phyloP scores from a whole-genome alignment of 23 tunicate species.

The Halocynthia aurantium region DNA sequence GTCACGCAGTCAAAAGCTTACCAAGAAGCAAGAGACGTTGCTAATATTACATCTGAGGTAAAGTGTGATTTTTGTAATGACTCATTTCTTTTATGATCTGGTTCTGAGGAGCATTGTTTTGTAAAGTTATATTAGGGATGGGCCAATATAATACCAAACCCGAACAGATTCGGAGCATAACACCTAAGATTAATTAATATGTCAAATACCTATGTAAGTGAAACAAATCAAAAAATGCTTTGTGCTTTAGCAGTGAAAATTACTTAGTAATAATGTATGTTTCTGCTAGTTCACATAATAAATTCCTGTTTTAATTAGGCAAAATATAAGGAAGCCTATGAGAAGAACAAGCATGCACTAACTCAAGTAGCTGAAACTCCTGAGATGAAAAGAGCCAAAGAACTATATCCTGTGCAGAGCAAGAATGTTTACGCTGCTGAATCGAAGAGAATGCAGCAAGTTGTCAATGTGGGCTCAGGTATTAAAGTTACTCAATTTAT shows the following conservation, averaged over 20 bases:
- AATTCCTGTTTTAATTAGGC: not conserved
- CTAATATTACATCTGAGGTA: constrained; percentile 46
- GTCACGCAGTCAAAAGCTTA: constrained; percentile 58
- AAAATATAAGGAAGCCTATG: constrained; percentile 33
- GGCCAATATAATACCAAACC: too few relatives aligned
- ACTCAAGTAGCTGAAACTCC: constrained; percentile 24
- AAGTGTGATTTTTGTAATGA: not conserved
- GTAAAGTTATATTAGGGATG: too few relatives aligned
- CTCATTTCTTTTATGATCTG: not conserved
- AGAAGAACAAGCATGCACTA: constrained; percentile 23
- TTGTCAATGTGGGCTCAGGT: constrained; percentile 34
- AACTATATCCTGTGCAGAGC: constrained; percentile 30
- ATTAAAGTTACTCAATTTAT: not conserved
- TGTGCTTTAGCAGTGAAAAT: too few relatives aligned
- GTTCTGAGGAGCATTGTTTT: too few relatives aligned
- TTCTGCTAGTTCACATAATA: too few relatives aligned
- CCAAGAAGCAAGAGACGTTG: constrained; percentile 24
- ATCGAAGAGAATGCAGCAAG: constrained; percentile 16
- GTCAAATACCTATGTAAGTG: too few relatives aligned
- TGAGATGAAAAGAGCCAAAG: constrained; percentile 30
- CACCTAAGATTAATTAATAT: too few relatives aligned
- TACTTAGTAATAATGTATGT: too few relatives aligned
- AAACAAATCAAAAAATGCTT: too few relatives aligned
- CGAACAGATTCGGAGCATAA: too few relatives aligned
- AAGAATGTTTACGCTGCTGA: constrained; percentile 27